phyloP scores from a whole-genome alignment of 1,140 invertebrate genomes.

The Charaxes varanes region DNA sequence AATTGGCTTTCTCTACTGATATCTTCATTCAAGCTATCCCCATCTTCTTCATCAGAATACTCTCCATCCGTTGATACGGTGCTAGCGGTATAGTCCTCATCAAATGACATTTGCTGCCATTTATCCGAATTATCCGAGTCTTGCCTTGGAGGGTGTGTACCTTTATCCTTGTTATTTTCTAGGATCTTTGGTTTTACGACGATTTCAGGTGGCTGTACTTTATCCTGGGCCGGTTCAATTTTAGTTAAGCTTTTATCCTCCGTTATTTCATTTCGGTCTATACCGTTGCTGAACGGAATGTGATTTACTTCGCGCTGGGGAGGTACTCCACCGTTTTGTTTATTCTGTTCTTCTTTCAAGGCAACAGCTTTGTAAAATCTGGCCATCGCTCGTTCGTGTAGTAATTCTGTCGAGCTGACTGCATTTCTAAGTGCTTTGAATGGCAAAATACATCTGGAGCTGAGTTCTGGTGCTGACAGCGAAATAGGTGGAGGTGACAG shows the following conservation, averaged over 20 bases:
- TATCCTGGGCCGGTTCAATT: no score
- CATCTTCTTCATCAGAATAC: slow-evolving; percentile 68
- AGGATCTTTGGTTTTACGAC: slow-evolving; percentile 48
- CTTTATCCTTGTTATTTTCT: slow-evolving; percentile 36
- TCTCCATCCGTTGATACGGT: slow-evolving; percentile 72
- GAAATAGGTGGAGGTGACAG: slow-evolving; percentile 84
- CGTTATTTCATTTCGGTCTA: slow-evolving; percentile 9
- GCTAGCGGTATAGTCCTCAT: slow-evolving; percentile 77
- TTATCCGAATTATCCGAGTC: slow-evolving; percentile 41
- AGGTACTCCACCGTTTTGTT: slow-evolving; percentile 33
- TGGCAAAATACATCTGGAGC: slow-evolving; percentile 63
- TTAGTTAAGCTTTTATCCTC: slow-evolving; percentile 4
- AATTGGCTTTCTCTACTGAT: slow-evolving; percentile 72
- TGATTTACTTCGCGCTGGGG: slow-evolving; percentile 34
- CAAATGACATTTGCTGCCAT: slow-evolving; percentile 68
- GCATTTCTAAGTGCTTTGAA: slow-evolving; percentile 79
- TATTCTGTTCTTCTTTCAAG: slow-evolving; percentile 79
- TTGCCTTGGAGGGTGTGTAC: slow-evolving; percentile 27
- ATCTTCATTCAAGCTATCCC: slow-evolving; percentile 74
- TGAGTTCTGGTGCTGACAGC: slow-evolving; percentile 84
- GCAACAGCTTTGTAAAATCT: slow-evolving; percentile 84
- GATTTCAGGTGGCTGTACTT: slow-evolving; percentile 33
- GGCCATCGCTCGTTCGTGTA: slow-evolving; percentile 86
- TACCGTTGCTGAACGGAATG: slow-evolving; percentile 46
- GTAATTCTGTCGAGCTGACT: slow-evolving; percentile 86